A percentile compares a stretch with the other conserved stretches of the same genome.
Conservation (phyloP, 2,888 invertebrate genomes). For the Hyles lineata region DNA sequence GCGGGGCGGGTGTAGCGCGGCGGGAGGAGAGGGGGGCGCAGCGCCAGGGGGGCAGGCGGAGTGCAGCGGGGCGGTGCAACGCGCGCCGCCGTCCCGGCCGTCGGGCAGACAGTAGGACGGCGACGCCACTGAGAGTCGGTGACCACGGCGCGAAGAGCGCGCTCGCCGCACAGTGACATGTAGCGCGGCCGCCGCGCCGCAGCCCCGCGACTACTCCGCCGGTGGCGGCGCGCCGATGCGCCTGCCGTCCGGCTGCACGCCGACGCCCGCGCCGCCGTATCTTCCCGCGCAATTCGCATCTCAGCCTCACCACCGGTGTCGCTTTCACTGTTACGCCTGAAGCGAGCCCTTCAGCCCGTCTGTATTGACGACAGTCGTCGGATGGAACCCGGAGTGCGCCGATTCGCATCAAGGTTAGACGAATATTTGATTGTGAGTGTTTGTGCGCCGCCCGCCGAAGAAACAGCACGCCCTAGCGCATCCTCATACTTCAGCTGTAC, state of each 20-base stretch:
- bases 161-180: conserved; percentile 83
- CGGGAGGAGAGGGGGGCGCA: conserved; percentile 65
- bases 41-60: conserved; percentile 78
- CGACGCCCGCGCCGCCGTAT: conserved; percentile 70
- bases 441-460: conserved; percentile 72
- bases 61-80: conserved; percentile 84
- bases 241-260: conserved; percentile 77
- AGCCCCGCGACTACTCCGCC: conserved; percentile 74
- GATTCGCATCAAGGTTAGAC: conserved; percentile 85
- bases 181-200: conserved; percentile 81
- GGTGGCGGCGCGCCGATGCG: conserved; percentile 82
- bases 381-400: conserved; percentile 84
- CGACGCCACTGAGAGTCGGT: conserved; percentile 84
- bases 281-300: conserved; percentile 53
- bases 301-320: conserved; percentile 59
- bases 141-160: conserved; percentile 82
- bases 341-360: conserved; percentile 80
- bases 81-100: conserved; percentile 80
- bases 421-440: conserved; percentile 83
- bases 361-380: conserved; percentile 79
- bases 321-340: conserved; percentile 71
- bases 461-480: conserved; percentile 66
- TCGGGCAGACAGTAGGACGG: conserved; percentile 84
- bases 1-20: conserved; percentile 77
- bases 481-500: conserved; percentile 69